Conservation (phyloP, 2,888 invertebrate genomes). For the Leptura quadrifasciata region DNA sequence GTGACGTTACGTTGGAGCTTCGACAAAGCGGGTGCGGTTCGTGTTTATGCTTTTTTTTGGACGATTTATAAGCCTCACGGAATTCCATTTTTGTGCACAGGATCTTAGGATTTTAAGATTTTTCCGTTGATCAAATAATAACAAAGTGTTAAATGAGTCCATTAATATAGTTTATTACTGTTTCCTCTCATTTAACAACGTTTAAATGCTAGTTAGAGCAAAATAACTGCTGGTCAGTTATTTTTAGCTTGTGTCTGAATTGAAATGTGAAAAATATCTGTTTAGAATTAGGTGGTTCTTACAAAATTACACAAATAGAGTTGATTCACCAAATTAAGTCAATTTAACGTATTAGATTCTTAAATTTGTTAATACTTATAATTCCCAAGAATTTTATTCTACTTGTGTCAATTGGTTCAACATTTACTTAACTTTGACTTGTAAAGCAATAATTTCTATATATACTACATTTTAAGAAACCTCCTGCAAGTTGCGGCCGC, state of each 20-base stretch:
- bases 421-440: slow-evolving; percentile 3
- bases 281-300: slow-evolving; percentile 29
- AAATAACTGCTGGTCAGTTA: slow-evolving; percentile 62
- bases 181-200: neutral
- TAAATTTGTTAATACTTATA: neutral
- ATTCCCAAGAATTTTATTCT: neutral
- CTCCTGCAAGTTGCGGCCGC: too few species aligned
- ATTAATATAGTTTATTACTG: slow-evolving; percentile 24
- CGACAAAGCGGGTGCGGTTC: too few species aligned
- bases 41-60: too few species aligned
- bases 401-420: neutral
- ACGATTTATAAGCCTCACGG: too few species aligned
- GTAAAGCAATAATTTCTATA: neutral
- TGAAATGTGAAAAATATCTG: slow-evolving; percentile 45
- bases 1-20: too few species aligned
- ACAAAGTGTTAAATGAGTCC: too few species aligned
- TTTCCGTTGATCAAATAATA: too few species aligned
- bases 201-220: slow-evolving; percentile 60
- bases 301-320: neutral
- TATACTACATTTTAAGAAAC: too few species aligned
- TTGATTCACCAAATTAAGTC: neutral
- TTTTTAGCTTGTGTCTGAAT: slow-evolving; percentile 47
- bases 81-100: too few species aligned
- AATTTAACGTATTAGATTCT: neutral
- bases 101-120: too few species aligned